Conservation (phyloP, 1,140 invertebrate species). For the Chironomus tepperi region DNA sequence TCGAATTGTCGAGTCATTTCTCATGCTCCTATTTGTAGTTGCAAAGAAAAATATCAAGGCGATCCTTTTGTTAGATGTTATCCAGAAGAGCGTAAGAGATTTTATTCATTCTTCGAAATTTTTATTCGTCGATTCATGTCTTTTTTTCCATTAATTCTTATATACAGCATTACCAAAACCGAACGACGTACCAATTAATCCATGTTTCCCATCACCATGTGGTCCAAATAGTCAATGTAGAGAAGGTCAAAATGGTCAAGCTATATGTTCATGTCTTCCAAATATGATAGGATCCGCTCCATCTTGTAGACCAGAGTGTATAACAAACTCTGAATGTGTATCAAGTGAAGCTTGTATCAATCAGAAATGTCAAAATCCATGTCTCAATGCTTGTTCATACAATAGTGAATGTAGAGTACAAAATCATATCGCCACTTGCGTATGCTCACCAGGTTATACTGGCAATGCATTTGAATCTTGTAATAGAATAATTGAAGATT, state of each 20-base stretch:
- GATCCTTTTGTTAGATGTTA: constrained; percentile 60
- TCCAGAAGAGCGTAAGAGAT: constrained; percentile 32
- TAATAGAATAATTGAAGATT: too few species aligned
- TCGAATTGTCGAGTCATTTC: constrained; percentile 70
- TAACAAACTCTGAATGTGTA: constrained; percentile 47
- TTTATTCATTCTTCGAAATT: neutral
- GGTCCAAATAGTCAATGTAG: constrained; percentile 55
- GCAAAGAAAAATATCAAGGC: constrained; percentile 61
- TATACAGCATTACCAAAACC: too few species aligned
- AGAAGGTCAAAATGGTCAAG: constrained; percentile 47
- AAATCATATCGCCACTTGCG: constrained; percentile 55
- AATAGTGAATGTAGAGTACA: constrained; percentile 56
- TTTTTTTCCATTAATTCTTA: too few species aligned
- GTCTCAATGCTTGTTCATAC: constrained; percentile 48
- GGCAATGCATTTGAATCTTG: constrained; percentile 51
- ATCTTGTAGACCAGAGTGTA: constrained; percentile 51
- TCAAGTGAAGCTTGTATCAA: constrained; percentile 45
- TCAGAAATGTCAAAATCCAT: constrained; percentile 50
- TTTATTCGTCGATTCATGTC: too few species aligned
- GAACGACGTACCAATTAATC: constrained; percentile 32
- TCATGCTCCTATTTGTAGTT: constrained; percentile 70
- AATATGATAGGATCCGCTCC: constrained; percentile 52
- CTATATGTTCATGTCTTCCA: constrained; percentile 56
- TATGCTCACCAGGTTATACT: constrained; percentile 53
- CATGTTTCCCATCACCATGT: constrained; percentile 50